phyloP scores from a whole-genome alignment of 2,888 invertebrate species.

The Allolobophora icterica region DNA sequence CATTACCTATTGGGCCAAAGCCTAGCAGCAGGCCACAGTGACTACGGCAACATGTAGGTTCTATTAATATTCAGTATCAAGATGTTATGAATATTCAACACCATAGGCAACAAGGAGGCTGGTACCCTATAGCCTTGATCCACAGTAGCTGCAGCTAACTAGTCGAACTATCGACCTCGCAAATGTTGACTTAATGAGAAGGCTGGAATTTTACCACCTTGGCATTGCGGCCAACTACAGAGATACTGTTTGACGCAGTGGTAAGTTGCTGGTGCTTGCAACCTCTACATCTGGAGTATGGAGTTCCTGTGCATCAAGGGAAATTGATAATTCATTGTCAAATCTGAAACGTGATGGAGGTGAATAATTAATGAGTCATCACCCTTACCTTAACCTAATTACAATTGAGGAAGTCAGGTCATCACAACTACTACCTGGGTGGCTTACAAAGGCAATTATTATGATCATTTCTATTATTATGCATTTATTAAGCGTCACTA shows the following conservation, averaged over 20 bases:
- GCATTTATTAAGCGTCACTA: too few relatives aligned
- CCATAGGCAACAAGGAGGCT: neutral
- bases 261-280: neutral
- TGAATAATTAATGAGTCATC: too few relatives aligned
- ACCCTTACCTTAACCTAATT: neutral
- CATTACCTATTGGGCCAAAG: neutral
- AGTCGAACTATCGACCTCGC: neutral
- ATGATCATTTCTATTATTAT: too few relatives aligned
- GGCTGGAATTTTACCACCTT: neutral
- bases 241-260: too few relatives aligned
- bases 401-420: neutral
- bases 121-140: neutral
- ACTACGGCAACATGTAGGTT: neutral
- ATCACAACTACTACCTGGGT: neutral
- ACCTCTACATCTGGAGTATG: neutral
- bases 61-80: neutral
- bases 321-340: neutral
- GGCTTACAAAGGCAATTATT: neutral
- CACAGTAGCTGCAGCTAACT: neutral
- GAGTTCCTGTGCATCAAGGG: neutral
- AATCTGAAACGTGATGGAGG: neutral
- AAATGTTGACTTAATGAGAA: neutral
- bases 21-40: too few relatives aligned
- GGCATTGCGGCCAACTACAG: neutral
- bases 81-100: neutral